Conservation (phyloP, 2,888 invertebrate genomes). For the Unio pictorum region DNA sequence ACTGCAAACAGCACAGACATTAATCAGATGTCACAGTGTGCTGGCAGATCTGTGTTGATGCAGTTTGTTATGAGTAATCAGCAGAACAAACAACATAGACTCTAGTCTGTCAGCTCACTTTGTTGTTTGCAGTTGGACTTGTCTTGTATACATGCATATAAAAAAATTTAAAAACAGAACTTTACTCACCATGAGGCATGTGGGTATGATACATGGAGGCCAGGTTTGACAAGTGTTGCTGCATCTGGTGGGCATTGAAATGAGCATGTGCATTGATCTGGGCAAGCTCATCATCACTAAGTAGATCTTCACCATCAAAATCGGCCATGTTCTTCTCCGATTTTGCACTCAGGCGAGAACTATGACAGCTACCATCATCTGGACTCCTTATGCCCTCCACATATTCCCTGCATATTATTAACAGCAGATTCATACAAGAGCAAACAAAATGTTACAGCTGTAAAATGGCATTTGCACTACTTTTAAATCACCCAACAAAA, state of each 20-base stretch:
- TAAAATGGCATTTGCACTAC: too few species aligned
- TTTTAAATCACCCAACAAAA: too few species aligned
- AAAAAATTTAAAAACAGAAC: neutral
- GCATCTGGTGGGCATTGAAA: constrained; percentile 62
- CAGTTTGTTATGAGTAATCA: too few species aligned
- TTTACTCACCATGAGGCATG: constrained; percentile 56
- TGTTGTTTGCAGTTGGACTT: too few species aligned
- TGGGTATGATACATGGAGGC: constrained; percentile 69
- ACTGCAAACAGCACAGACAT: too few species aligned
- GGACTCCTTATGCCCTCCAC: constrained; percentile 77
- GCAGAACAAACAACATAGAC: too few species aligned
- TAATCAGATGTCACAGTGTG: too few species aligned
- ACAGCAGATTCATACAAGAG: too few species aligned
- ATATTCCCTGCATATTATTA: constrained; percentile 55
- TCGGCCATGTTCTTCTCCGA: constrained; percentile 96
- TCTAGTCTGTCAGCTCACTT: too few species aligned
- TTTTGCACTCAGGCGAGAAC: constrained; percentile 92
- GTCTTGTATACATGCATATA: too few species aligned
- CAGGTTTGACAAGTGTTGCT: constrained; percentile 69
- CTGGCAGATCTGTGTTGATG: too few species aligned
- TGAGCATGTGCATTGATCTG: constrained; percentile 63
- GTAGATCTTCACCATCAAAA: constrained; percentile 82
- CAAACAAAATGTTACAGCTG: too few species aligned
- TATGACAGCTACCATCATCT: constrained; percentile 82
- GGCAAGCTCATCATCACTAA: constrained; percentile 68